phyloP scores from a whole-genome alignment of 2,797 vertebrate genomes.

The Epinephelus malabaricus region DNA sequence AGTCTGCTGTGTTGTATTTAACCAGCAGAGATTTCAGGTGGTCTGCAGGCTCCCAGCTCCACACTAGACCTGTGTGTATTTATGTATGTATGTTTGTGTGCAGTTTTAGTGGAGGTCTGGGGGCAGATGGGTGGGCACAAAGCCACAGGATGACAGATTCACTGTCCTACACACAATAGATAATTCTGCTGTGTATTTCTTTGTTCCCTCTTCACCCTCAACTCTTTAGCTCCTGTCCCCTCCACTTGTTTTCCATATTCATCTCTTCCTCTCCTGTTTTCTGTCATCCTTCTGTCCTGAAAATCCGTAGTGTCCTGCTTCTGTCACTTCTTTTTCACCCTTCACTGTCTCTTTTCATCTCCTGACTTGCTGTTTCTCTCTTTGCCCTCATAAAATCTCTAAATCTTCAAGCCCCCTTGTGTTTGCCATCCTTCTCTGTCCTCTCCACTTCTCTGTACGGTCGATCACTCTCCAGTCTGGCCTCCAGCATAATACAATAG shows the following conservation, averaged over 20 bases:
- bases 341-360: conserved; percentile 31
- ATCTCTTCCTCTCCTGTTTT: background rate
- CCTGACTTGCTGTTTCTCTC: conserved; percentile 25
- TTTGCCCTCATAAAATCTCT: conserved; percentile 36
- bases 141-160: conserved; percentile 65
- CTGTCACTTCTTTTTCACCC: conserved; percentile 18
- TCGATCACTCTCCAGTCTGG: conserved; percentile 36
- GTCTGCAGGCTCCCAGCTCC: conserved; percentile 50
- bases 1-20: conserved; percentile 40
- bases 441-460: conserved; percentile 9
- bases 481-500: conserved; percentile 35
- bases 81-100: conserved; percentile 49
- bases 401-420: conserved; percentile 18
- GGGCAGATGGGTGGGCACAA: conserved; percentile 44
- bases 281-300: background rate
- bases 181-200: conserved; percentile 47
- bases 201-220: conserved; percentile 24
- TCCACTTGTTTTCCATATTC: conserved; percentile 12
- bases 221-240: conserved; percentile 11
- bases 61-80: conserved; percentile 54
- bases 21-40: conserved; percentile 54
- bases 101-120: conserved; percentile 49
- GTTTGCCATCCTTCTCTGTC: conserved; percentile 35
- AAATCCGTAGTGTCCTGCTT: conserved; percentile 4
- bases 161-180: conserved; percentile 32